Percentiles rank a stretch among this genome's conserved stretches.
phyloP scores from a whole-genome alignment of 2,797 vertebrate species.

The Cuculus canorus region DNA sequence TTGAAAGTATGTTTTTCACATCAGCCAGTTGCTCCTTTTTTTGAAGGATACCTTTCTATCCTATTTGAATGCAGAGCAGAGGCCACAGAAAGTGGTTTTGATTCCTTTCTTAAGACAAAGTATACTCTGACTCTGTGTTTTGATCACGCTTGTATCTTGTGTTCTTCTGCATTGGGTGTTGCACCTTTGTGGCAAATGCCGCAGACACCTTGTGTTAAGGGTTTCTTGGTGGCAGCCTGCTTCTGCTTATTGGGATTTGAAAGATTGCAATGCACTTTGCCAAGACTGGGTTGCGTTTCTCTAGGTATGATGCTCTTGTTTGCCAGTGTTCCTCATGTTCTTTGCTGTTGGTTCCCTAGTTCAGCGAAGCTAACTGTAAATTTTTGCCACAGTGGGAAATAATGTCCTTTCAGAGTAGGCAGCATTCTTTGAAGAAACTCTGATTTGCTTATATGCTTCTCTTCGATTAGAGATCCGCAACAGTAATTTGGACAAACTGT shows the following conservation, averaged over 20 bases:
- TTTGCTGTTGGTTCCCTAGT: neutral
- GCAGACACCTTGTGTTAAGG: too few relatives aligned
- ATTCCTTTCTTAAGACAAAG: neutral
- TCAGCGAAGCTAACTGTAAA: neutral
- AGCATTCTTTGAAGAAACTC: neutral
- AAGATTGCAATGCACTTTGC: neutral
- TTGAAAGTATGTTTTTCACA: neutral
- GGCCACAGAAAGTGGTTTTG: neutral
- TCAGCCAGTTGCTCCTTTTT: neutral
- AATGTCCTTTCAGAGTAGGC: neutral
- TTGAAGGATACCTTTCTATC: neutral
- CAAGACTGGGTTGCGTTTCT: neutral
- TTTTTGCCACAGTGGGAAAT: neutral
- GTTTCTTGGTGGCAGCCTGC: neutral
- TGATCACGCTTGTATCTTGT: neutral
- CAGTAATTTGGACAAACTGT: neutral
- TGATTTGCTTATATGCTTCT: neutral
- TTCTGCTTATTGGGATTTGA: neutral
- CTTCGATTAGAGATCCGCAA: neutral
- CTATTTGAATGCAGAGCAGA: neutral
- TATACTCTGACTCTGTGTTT: neutral
- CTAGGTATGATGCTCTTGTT: neutral
- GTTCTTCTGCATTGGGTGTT: neutral
- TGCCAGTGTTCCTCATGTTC: neutral
- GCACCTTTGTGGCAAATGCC: neutral